Base-by-base conservation (phyloP, 2,113 vertebrate species). In the Callipepla squamata region DNA sequence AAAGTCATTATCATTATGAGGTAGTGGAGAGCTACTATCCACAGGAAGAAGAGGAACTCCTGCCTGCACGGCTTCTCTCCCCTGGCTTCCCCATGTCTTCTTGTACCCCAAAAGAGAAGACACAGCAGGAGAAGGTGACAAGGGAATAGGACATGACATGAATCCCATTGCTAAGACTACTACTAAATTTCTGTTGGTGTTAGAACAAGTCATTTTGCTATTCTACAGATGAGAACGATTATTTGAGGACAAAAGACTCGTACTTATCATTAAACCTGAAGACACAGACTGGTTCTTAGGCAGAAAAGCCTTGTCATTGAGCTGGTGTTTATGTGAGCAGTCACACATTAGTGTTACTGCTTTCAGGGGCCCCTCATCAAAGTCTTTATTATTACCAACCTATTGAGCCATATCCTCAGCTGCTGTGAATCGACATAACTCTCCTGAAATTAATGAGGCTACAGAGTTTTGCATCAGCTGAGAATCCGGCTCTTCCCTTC, bases 191-290 rank as follows among this genome's bases (percentile, higher is more conserved):
- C 83, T 95, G 93, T 87, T 94, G 92, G 85, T 90, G 66, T 92
- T 96, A 84, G 75, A 84, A 86, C 88, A 92, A 96, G 91, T 87
- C 85, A 51, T 80, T 87, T 93, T 93, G 91, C 91, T 70, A 89
- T 90, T 89, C 87, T 87, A 78, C 83, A 77, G 85, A 95, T 86
- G 92, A 96, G 95, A 94, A 94, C 66, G 81, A 94, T 87, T 94
- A 94, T 95, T 94, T 95, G 91, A 96, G 93, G 85, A 94, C 95
- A 96, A 96, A 95, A 93, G 90, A 89, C 85, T 93, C 55, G 73
- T 92, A 87, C 82, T 95, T 95, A 93, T 94, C 87, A 92, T 95
- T 93, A 96, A 94, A 95, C 93, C 83, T 95, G 95, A 89, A 95
- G 94, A 94, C 81, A 82, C 78, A 91, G 87, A 63, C 59, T 92